These are phyloP conservation scores for Blennius ocellaris DNA, from an alignment of 2,113 vertebrate genomes.

Conservation along the genomic window DNA sequence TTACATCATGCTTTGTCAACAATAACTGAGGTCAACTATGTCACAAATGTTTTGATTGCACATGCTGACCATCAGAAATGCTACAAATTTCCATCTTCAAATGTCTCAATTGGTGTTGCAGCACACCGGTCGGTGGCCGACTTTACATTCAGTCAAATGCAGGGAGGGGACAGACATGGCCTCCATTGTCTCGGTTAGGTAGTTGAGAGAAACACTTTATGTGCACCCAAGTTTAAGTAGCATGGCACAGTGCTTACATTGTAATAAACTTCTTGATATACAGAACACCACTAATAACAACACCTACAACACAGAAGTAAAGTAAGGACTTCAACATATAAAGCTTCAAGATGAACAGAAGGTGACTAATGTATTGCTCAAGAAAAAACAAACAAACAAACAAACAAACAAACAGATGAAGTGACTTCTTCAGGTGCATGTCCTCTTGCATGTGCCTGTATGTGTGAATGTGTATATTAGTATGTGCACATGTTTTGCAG, in stretches of 20 bases:
- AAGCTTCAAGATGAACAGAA: constrained; percentile 52
- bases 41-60: neutral
- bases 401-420: constrained; percentile 46
- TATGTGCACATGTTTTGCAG: constrained; percentile 34
- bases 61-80: constrained; percentile 27
- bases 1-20: neutral
- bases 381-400: constrained; percentile 28
- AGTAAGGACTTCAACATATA: constrained; percentile 61
- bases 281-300: constrained; percentile 67
- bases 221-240: constrained; percentile 68
- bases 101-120: constrained; percentile 71
- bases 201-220: constrained; percentile 73
- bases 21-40: constrained; percentile 6
- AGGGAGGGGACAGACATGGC: constrained; percentile 49
- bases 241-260: constrained; percentile 83
- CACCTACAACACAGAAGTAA: constrained; percentile 72
- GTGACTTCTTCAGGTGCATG: constrained; percentile 10
- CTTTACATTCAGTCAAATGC: constrained; percentile 78
- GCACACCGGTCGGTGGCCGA: constrained; percentile 66
- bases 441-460: constrained; percentile 37
- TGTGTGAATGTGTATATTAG: constrained; percentile 21
- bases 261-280: constrained; percentile 72
- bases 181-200: constrained; percentile 70
- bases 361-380: constrained; percentile 79
- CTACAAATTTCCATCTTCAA: constrained; percentile 55